Evolutionary conservation across 2,888 invertebrate species (phyloP), one percentile per base, ranked within the genome.

Genomic region (Morpho helenor): DNA sequence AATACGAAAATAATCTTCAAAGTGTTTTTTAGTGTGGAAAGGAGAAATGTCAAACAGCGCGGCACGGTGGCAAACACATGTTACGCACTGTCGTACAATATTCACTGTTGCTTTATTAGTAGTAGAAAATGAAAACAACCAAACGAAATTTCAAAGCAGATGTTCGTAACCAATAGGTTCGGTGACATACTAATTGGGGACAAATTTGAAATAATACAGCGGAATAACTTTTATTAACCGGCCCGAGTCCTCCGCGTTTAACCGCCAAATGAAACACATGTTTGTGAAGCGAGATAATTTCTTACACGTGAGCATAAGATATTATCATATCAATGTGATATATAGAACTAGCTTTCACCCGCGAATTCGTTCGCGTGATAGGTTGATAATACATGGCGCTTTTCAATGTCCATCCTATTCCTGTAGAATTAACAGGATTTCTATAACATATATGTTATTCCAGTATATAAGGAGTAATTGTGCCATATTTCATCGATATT

Each of bases 1-100:
- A 85, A 86, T 82, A 88, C 88, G 82, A 87, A 88, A 89, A 89
- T 89, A 88, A 87, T 82, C 87, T 82, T 88, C 88, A 88, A 89
- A 88, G 88, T 82, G 80, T 87, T 87, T 87, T 87, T 87, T 86
- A 86, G 78, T 82, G 76, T 78, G 73, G 80, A 84, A 80, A 78
- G 83, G 81, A 86, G 86, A 85, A 87, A 86, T 87, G 84, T 86
- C 82, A 76, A 80, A 74, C 81, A 80, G 77, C 77, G 76, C 77
- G 76, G 75, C 81, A 76, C 81, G 80, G 84, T 77, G 76, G 82
- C 85, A 76, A 87, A 89, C 89, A 89, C 77, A 75, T 89, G 89
- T 89, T 84, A 79, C 85, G 85, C 82, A 88, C 86, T 87, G 88
- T 87, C 79, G 79, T 82, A 88, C 87, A 88, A 86, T 85, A 87